Evolutionary conservation across 2,888 invertebrate species (phyloP), one percentile per base, ranked within the genome.

Genomic region (Apeira syringaria): DNA sequence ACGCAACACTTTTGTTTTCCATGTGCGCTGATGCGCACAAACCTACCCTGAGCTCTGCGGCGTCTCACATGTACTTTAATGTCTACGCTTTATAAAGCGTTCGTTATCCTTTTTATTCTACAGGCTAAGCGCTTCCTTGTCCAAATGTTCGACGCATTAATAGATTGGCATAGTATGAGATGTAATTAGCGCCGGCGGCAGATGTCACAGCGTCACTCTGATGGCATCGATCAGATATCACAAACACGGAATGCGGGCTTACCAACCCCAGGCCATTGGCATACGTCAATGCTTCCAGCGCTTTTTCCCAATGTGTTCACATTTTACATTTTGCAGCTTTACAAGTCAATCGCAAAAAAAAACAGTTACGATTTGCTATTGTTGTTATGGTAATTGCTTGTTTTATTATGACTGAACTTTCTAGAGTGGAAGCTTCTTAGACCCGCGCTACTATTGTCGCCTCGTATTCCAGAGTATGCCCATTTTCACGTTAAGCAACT

Each of bases 41-140:
- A 44, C 55, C 56, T 36, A 50, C 59, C 43, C 56, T 64, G 66
- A 44, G 82, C 85, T 85, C 84, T 82, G 75, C 74, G 58, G 60
- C 67, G 75, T 78, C 74, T 74, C 47, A 42, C 30, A 31, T 39
- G 45, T 45, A 45, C 39, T 22, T 39, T 39, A 39, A 34, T 8
- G 12, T 33, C 15, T 29, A 31, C 4, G 24, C 7, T 24, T 18
- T 15, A n/a, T n/a, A n/a, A n/a, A n/a, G n/a, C n/a, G 8, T 29
- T 34, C 8, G 25, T 18, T 39, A 17, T 38, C 18, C n/a, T 27
- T 42, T 40, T 42, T 32, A 36, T 36, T 36, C 20, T 34, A n/a
- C 13, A 15, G 13, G 38, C 18, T 22, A 25, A 29, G 29, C 26
- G 39, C 39, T 39, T 39, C 20, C 37, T 37, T 34, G 30, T 44